Evolutionary conservation across 1,140 invertebrate species (phyloP).

Genomic region (Dendroctonus ponderosae): DNA sequence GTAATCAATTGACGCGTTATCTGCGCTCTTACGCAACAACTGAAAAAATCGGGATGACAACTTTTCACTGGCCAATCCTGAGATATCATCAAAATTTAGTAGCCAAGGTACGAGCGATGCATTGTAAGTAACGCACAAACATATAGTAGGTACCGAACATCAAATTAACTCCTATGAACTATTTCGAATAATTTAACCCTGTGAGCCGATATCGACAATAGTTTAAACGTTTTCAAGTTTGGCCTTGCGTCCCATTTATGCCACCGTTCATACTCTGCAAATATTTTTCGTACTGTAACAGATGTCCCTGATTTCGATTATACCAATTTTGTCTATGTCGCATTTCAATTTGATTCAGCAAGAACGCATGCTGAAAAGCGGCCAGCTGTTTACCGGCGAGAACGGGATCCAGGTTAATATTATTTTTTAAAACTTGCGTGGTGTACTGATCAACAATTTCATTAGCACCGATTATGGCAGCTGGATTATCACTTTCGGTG

Average conservation of each 20-base stretch:
- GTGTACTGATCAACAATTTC: neutral
- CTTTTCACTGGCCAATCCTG: too few species aligned
- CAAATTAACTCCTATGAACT: neutral
- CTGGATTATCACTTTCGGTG: neutral
- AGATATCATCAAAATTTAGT: neutral
- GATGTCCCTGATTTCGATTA: constrained; percentile 40
- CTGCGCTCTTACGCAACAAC: too few species aligned
- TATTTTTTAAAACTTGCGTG: constrained; percentile 6
- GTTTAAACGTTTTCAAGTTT: constrained; percentile 1
- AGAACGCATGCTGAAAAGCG: constrained; percentile 46
- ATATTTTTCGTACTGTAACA: constrained; percentile 49
- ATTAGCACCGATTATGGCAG: neutral
- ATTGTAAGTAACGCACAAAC: too few species aligned
- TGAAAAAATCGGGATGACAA: too few species aligned
- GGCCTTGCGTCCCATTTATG: constrained; percentile 19
- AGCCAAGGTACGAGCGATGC: too few species aligned
- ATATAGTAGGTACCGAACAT: neutral
- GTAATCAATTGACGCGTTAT: too few species aligned
- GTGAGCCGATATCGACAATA: neutral
- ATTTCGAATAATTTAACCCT: constrained; percentile 18
- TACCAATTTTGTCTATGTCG: constrained; percentile 46
- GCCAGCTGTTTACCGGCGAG: constrained; percentile 40
- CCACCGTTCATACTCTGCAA: constrained; percentile 43
- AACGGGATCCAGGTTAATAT: constrained; percentile 44
- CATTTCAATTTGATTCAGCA: constrained; percentile 46